A percentile compares a stretch with the other conserved stretches of the same genome.
Evolutionary conservation across 2,113 vertebrate species (phyloP).

Genomic region (Perca flavescens): DNA sequence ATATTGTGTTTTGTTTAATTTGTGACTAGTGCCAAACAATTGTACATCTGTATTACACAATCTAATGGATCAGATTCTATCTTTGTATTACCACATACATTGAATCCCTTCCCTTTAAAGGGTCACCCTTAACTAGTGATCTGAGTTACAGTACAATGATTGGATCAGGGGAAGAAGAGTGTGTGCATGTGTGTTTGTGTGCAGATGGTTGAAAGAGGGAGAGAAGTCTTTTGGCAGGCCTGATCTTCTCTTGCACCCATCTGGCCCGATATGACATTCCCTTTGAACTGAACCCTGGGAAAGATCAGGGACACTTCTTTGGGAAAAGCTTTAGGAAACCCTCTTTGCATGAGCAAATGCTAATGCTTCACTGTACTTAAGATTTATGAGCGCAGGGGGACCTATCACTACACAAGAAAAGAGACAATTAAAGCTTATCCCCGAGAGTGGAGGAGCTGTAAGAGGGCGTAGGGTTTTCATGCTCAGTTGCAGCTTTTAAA

Average conservation of each 20-base stretch:
- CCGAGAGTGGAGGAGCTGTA: conserved; percentile 7
- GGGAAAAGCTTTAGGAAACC: conserved; percentile 17
- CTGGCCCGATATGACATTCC: conserved; percentile 26
- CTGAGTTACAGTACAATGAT: conserved; percentile 10
- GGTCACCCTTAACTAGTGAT: not conserved
- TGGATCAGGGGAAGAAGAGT: not conserved
- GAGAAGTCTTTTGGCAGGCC: conserved; percentile 31
- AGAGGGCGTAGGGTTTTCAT: conserved; percentile 4
- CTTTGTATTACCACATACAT: not conserved
- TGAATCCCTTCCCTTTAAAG: not conserved
- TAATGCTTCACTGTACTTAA: conserved; percentile 34
- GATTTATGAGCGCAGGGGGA: conserved; percentile 18
- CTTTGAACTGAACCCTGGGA: conserved; percentile 46
- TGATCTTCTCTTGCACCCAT: conserved; percentile 37
- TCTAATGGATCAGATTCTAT: not conserved
- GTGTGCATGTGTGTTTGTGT: not conserved
- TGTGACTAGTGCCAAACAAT: conserved; percentile 3
- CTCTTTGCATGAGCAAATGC: conserved; percentile 34
- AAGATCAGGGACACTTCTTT: conserved; percentile 21
- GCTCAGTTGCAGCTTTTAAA: conserved; percentile 10
- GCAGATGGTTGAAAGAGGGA: conserved; percentile 40
- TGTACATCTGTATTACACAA: not conserved
- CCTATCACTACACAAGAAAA: conserved; percentile 23
- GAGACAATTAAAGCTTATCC: conserved; percentile 37
- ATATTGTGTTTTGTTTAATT: conserved; percentile 41